A percentile compares a stretch with the other conserved stretches of the same genome.
Conservation (phyloP, 2,113 vertebrate species). For the Petaurus breviceps region DNA sequence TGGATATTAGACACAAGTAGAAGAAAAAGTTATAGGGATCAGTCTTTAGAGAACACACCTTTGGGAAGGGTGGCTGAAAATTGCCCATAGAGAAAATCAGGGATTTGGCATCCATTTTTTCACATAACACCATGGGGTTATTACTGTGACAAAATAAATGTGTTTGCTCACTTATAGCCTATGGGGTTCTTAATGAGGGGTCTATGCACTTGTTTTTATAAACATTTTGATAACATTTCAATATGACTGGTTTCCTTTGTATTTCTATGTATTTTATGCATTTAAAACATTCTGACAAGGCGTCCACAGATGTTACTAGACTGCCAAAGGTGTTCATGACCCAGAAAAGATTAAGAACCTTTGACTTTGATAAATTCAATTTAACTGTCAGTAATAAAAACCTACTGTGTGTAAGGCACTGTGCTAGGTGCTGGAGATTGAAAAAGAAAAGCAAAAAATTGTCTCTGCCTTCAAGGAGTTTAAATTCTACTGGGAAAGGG, state of each 20-base stretch:
- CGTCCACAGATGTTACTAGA: not conserved
- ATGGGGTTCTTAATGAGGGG: not conserved
- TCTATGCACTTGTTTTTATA: not conserved
- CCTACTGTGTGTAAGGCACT: not conserved
- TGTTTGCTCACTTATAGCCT: not conserved
- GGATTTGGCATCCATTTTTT: slow-evolving; percentile 18
- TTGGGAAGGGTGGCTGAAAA: slow-evolving; percentile 19
- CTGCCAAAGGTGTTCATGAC: not conserved
- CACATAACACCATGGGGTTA: slow-evolving; percentile 16
- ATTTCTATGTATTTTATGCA: not conserved
- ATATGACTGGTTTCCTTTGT: not conserved
- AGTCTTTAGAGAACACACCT: not conserved
- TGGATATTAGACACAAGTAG: slow-evolving; percentile 46
- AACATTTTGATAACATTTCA: not conserved
- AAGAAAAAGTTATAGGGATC: slow-evolving; percentile 13
- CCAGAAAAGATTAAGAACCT: not conserved
- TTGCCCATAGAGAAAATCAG: slow-evolving; percentile 15
- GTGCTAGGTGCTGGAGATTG: not conserved
- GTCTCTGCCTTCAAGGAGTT: not conserved
- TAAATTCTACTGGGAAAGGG: not conserved
- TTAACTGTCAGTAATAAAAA: not conserved
- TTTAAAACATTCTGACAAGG: not conserved
- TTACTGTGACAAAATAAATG: not conserved
- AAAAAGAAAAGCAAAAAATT: not conserved
- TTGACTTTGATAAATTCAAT: not conserved